Evolutionary conservation across 2,888 invertebrate species (phyloP), one percentile per base, ranked within the genome.

Genomic region (Ischnura elegans): DNA sequence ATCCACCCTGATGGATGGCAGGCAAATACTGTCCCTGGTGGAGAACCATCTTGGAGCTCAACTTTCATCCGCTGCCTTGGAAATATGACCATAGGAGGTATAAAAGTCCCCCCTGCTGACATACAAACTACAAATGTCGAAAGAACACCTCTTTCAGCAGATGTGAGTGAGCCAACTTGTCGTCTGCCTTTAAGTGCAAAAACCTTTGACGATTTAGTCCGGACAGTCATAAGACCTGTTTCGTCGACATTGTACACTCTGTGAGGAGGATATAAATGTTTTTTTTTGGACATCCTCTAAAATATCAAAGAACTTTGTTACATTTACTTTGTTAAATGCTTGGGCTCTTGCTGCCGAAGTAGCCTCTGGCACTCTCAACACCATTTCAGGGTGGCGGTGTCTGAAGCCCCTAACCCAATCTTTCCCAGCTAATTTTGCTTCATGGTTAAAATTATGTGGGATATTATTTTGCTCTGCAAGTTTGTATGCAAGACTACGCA

Each of bases 1-100:
- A 94, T 94, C 94, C 95, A 95, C n/a, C 95, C 95, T 93, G 76
- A 94, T 13, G 94, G 93, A 90, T 93, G 94, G 45, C 94, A 93
- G 46, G 84, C 66, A 25, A 94, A 95, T 61, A 94, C 94, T n/a
- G 95, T 86, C 43, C 94, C 94, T 42, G 94, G 94, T 61, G 95
- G 95, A 36, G 95, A 94, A 43, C 94, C 94, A 51, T 94, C 94
- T 93, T 95, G 94, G 21, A 95, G 94, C 21, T 93, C 87, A 4
- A 94, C 93, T 13, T 94, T 87, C 95, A 95, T 94, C 42, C 94
- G 55, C 87, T 94, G 94, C 76, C 95, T 93, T 13, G 95, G 95
- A 93, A 95, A 95, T 45, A 87, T 29, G 13, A 87, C 42, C 19
- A 93, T 13, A 25, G 66, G 90, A 51, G 90, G 76, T 2, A 93